phyloP scores from a whole-genome alignment of 2,888 invertebrate genomes.

The Ornithoptera alexandrae region DNA sequence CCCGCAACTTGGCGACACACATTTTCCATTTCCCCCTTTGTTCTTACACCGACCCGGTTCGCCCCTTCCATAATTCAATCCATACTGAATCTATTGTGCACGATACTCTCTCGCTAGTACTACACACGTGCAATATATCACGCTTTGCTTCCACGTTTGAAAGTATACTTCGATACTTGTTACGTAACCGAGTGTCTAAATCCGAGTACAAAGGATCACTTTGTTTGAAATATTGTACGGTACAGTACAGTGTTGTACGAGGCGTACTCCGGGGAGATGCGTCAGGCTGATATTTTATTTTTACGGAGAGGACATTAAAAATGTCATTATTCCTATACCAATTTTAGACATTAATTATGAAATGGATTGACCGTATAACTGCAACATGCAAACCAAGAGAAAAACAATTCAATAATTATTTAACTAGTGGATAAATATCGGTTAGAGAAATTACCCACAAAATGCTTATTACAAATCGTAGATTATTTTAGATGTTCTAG shows the following conservation, averaged over 20 bases:
- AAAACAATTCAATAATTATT: not conserved
- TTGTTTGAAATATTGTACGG: slow-evolving; percentile 23
- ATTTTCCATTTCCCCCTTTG: slow-evolving; percentile 75
- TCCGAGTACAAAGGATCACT: slow-evolving; percentile 24
- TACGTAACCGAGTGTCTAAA: slow-evolving; percentile 24
- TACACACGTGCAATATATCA: slow-evolving; percentile 16
- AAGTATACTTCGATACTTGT: slow-evolving; percentile 27
- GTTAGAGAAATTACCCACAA: not conserved
- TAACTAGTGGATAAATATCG: not conserved
- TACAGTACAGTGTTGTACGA: slow-evolving; percentile 11
- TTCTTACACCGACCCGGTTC: slow-evolving; percentile 63
- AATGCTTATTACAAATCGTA: not conserved
- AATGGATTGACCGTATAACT: not conserved
- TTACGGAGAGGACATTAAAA: not conserved
- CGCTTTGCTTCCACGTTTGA: slow-evolving; percentile 14
- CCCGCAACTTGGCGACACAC: slow-evolving; percentile 73
- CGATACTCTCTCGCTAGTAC: slow-evolving; percentile 42
- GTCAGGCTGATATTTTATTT: not conserved
- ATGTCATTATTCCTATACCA: not conserved
- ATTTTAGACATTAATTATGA: not conserved
- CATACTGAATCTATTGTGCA: slow-evolving; percentile 69
- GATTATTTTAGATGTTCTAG: not conserved
- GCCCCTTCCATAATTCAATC: slow-evolving; percentile 74
- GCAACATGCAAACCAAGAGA: not conserved
- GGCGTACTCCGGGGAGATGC: not conserved